Evolutionary conservation across 2,888 invertebrate genomes (phyloP), one percentile per base, ranked within the genome.

Genomic region (Terebella lapidaria): DNA sequence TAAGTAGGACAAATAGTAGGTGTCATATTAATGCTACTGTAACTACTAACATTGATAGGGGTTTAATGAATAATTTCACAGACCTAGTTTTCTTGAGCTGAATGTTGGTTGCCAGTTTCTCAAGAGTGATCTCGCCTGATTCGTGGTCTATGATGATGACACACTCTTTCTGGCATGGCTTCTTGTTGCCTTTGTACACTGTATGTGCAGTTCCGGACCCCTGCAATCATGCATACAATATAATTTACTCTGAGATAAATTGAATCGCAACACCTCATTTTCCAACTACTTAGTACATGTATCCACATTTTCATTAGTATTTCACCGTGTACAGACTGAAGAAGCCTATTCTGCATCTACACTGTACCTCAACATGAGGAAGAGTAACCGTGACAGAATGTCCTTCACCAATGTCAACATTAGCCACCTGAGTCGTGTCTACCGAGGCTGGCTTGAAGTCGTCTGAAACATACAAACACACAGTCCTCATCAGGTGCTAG

Each of bases 381-480:
- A 95, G 92, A 69, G 92, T 92, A 73, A 96, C 92, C 82, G 92
- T 91, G 20, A 85, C 84, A 67, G 82, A 81, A 82, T 93, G 90
- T 77, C 89, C 91, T 70, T 88, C 86, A 68, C 91, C 92, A 66
- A 95, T 90, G 80, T 94, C 92, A 60, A 96, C 88, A 27, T 87
- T 88, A 42, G 94, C 93, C 84, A 90, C 89, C 83, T 94, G 92
- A 74, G 88, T 90, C 52, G 89, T 88, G 81, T 95, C 95, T 58
- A 95, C 92, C 72, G 94, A 95, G n/a, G 95, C 95, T 69, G 96
- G 96, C 81, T 95, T 95, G 81, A 96, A 96, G 83, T 96, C 96
- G 89, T 95, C 94, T 95, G 83, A 56, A 86, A 85, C 10, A 49
- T 10, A 49, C n/a, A 35, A 15, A n/a, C 10, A 35, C 42, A 35